Evolutionary conservation across 2,797 vertebrate species (phyloP).

Genomic region (Monodelphis domestica): DNA sequence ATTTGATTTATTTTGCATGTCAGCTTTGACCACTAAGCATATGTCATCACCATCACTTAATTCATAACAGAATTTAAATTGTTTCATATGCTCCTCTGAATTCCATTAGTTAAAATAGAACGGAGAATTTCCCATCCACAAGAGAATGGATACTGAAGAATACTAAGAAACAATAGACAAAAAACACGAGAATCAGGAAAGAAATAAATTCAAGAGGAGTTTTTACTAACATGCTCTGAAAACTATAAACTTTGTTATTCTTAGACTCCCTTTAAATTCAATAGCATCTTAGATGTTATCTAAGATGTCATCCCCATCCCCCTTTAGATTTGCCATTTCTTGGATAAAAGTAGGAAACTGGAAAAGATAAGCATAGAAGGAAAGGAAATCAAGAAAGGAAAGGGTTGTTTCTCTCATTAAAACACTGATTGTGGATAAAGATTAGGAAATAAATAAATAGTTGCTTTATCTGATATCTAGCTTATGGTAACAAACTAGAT

Average conservation of each 20-base stretch:
- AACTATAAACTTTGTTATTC: background rate
- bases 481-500: background rate
- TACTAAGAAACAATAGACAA: conserved; percentile 59
- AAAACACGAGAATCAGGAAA: conserved; percentile 5
- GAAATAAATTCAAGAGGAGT: conserved; percentile 42
- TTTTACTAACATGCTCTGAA: conserved; percentile 16
- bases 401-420: background rate
- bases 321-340: conserved; percentile 2
- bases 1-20: conserved; percentile 76
- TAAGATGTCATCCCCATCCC: conserved; percentile 6
- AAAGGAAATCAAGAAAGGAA: conserved; percentile 18
- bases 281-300: background rate
- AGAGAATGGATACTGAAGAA: conserved; percentile 41
- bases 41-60: conserved; percentile 74
- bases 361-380: conserved; percentile 1
- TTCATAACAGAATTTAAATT: conserved; percentile 77
- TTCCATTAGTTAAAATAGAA: conserved; percentile 70
- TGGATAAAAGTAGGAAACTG: background rate
- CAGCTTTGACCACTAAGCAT: conserved; percentile 67
- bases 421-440: background rate
- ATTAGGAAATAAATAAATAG: conserved; percentile 43
- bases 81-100: conserved; percentile 62
- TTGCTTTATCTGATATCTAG: background rate
- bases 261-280: background rate
- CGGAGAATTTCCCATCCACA: conserved; percentile 57